A percentile compares a stretch with the other conserved stretches of the same genome.
These are phyloP conservation scores for Porites divaricata DNA, from an alignment of 92 coral and sea anemone species.

Conservation along the genomic window DNA sequence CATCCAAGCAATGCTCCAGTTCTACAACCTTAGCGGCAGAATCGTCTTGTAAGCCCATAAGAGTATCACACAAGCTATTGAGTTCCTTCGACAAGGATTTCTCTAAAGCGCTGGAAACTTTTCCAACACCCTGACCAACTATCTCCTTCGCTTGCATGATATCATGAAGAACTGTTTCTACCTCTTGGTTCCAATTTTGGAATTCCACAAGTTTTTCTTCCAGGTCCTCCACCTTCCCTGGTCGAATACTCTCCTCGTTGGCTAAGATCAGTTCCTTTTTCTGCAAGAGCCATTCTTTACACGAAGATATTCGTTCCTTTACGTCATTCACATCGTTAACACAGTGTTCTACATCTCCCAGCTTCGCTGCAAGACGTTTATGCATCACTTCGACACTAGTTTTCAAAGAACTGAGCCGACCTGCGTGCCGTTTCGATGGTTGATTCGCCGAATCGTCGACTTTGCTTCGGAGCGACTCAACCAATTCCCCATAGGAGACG, in stretches of 20 bases:
- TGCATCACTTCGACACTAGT: slow-evolving; percentile 61
- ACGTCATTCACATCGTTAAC: slow-evolving; percentile 48
- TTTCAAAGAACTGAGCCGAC: slow-evolving; percentile 41
- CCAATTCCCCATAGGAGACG: slow-evolving; percentile 62
- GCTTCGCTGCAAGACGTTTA: slow-evolving; percentile 54
- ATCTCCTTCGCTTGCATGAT: slow-evolving; percentile 48
- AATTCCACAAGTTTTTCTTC: slow-evolving; percentile 53
- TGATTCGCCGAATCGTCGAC: slow-evolving; percentile 50
- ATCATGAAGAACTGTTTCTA: slow-evolving; percentile 33
- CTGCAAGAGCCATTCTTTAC: slow-evolving; percentile 70
- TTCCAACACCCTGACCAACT: slow-evolving; percentile 50
- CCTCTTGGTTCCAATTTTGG: slow-evolving; percentile 43
- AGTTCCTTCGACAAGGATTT: slow-evolving; percentile 69
- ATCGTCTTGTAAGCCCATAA: slow-evolving; percentile 51
- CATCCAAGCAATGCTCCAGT: slow-evolving; percentile 41
- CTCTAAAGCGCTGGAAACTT: slow-evolving; percentile 47
- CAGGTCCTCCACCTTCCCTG: slow-evolving; percentile 31
- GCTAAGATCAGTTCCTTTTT: slow-evolving; percentile 51
- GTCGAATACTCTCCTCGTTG: slow-evolving; percentile 30
- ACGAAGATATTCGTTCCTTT: slow-evolving; percentile 50
- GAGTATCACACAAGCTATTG: slow-evolving; percentile 50
- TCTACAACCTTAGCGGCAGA: slow-evolving; percentile 40
- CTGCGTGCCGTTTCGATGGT: not conserved
- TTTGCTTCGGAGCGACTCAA: slow-evolving; percentile 63
- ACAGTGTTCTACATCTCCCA: slow-evolving; percentile 60